Base-by-base conservation (phyloP, 2,113 vertebrate species). In the Aspidoscelis tigris region DNA sequence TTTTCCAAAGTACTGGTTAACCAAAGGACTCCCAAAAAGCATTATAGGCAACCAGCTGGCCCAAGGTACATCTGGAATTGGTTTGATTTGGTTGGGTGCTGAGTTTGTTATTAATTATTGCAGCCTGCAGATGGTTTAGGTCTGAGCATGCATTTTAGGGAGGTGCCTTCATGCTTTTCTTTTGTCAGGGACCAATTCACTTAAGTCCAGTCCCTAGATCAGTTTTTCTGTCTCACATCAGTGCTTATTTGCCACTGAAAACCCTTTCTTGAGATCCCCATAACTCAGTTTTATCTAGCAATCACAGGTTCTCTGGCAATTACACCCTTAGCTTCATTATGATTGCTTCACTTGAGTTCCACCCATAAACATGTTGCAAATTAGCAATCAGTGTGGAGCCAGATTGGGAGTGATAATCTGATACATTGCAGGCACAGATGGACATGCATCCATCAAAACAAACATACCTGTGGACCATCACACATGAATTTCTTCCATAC, bases 381-480 rank as follows among this genome's bases (percentile, higher is more conserved):
- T 89, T 55, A 88, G 77, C 89, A 89, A 89, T 91, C 90, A 86
- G 88, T n/a, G 78, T 44, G 44, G 90, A 87, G 66, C 24, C 78
- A 33, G 5, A 68, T 88, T 85, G 10, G 39, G 83, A 74, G 86
- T 16, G 84, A 58, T 92, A 72, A 87, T 21, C 91, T 90, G 93
- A 91, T 77, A 88, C 61, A 92, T 90, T 82, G 72, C 76, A 85
- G 89, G 73, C 82, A 44, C 91, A 76, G 88, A 93, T 88, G 84
- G 86, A 76, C 41, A 86, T 68, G 84, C 87, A 80, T 88, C 93
- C 85, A 88, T 87, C 91, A 88, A 85, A 91, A 89, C 80, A 90
- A 91, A 90, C 84, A 92, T 93, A 95, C 93, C 93, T 94, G 87
- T 66, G 75, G 94, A 90, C 86, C 41, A 12, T 92, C 93, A 93